Evolutionary conservation across 2,113 vertebrate genomes (phyloP).

Genomic region (Pagrus major): DNA sequence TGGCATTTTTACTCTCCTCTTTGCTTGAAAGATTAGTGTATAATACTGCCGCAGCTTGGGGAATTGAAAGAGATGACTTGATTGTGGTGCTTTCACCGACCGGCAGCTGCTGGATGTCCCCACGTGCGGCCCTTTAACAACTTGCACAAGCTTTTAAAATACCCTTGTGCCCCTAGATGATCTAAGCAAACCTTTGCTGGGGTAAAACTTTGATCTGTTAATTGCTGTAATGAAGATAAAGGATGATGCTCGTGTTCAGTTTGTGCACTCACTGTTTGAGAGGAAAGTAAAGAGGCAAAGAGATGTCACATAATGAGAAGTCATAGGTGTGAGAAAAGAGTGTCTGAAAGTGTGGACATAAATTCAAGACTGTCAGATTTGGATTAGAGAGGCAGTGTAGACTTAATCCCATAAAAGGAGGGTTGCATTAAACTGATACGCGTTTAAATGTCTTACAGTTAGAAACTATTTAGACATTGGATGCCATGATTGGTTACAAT

Average conservation of each 20-base stretch:
- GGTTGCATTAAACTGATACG: background rate
- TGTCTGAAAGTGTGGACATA: background rate
- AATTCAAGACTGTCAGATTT: background rate
- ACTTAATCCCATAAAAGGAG: background rate
- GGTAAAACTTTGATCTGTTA: background rate
- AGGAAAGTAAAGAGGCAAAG: background rate
- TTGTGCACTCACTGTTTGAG: background rate
- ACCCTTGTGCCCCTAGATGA: background rate
- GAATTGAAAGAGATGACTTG: constrained; percentile 34
- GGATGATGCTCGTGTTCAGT: background rate
- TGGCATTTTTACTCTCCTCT: constrained; percentile 48
- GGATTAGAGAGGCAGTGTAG: background rate
- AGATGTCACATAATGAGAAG: background rate
- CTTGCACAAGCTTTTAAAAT: background rate
- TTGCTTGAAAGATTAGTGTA: constrained; percentile 55
- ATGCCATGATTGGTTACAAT: too few relatives aligned
- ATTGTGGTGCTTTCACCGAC: constrained; percentile 25
- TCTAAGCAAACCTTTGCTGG: background rate
- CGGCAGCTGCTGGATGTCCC: background rate
- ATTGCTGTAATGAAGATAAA: background rate
- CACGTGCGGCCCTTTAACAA: background rate
- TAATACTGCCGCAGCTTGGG: constrained; percentile 39
- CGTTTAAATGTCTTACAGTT: background rate
- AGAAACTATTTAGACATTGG: too few relatives aligned
- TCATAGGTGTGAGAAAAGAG: background rate